Base-by-base conservation (phyloP, 2,797 vertebrate species). In the Bovichtus variegatus region DNA sequence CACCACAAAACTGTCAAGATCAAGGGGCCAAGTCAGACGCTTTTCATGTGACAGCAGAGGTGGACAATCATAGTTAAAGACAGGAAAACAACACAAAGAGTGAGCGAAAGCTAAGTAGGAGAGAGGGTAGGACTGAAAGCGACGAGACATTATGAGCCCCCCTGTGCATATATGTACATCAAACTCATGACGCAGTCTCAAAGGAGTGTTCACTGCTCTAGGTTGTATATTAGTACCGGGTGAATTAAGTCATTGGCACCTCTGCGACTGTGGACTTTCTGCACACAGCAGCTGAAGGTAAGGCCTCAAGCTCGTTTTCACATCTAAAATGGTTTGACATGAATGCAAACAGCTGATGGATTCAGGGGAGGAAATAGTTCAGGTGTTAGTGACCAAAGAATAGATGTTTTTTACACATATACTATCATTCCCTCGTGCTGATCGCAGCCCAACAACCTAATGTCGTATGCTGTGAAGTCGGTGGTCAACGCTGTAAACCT, bases 201-300 rank as follows among this genome's bases (percentile, higher is more conserved):
- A 54, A 72, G 78, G 36, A 85, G 43, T 54, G 78, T 31, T 64
- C 10, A 13, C n/a, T 6, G n/a, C 21, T 76, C 31, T 7, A 25
- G 69, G 38, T 43, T 75, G 43, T 47, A 44, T 23, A 36, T 67
- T 44, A n/a, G 7, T 2, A 10, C 15, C 6, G 13, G 12, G 11
- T 10, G 12, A 65, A 44, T 55, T 41, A 66, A 25, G 40, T 80
- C 27, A 2, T 19, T 34, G 36, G 29, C 55, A 73, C 61, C 41
- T 64, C 5, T 3, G 40, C 12, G 0, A 55, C 44, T 25, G 83
- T 41, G 65, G 73, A 80, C 51, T 51, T 55, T 62, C 61, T 69
- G 25, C 27, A 62, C n/a, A 21, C 38, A 41, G n/a, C 59, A 6
- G 38, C 51, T 64, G 12, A 88, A 85, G 92, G 92, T 92, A 92